These are phyloP conservation scores for Cossypha caffra DNA, from an alignment of 2,797 vertebrate species.

Conservation along the genomic window DNA sequence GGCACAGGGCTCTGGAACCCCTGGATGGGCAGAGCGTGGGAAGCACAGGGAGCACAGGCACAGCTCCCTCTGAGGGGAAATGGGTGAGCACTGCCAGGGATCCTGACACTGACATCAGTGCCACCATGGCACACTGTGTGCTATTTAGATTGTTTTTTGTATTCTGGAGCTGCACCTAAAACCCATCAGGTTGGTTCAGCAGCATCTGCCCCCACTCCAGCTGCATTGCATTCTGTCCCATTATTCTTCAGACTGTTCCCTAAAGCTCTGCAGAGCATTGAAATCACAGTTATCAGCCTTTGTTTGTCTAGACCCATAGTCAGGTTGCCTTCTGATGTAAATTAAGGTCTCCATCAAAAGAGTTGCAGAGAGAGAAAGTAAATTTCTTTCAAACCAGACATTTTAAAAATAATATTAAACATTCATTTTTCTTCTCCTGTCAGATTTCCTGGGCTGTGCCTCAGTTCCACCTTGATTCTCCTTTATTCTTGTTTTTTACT, in stretches of 20 bases:
- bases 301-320: neutral
- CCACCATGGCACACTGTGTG: neutral
- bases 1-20: too few species aligned
- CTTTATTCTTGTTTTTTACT: neutral
- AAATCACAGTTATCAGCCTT: neutral
- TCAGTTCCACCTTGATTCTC: neutral
- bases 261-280: neutral
- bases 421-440: neutral
- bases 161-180: neutral
- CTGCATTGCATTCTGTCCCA: neutral
- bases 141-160: neutral
- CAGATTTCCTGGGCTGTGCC: neutral
- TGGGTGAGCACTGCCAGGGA: accelerated
- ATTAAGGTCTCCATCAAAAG: neutral
- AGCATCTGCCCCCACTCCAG: neutral
- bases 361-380: neutral
- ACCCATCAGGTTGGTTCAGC: neutral
- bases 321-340: neutral
- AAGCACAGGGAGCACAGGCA: neutral
- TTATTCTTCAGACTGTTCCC: neutral
- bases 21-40: neutral
- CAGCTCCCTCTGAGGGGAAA: accelerated
- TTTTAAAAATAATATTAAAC: neutral
- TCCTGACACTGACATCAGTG: neutral
- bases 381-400: neutral